Conservation (phyloP, 2,113 vertebrate genomes). For the Eira barbara region DNA sequence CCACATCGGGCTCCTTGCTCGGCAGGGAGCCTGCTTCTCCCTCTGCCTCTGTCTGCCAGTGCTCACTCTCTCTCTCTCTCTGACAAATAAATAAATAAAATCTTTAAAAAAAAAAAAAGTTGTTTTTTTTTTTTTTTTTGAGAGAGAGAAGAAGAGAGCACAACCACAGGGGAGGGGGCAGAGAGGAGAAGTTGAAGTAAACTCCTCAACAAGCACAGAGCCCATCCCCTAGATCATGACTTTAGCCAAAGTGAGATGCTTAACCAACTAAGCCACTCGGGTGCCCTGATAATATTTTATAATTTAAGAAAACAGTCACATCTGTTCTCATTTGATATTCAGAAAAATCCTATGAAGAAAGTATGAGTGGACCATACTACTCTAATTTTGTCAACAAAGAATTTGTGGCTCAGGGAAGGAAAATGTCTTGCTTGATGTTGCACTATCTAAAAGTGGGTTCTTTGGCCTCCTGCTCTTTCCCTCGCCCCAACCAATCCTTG, state of each 20-base stretch:
- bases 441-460: neutral
- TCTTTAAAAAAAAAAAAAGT: no score
- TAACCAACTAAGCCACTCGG: neutral
- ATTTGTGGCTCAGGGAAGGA: neutral
- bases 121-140: neutral
- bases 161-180: neutral
- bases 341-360: neutral
- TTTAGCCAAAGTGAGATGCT: neutral
- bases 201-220: neutral
- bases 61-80: no score
- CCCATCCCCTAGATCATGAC: neutral
- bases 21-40: no score
- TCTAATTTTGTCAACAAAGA: neutral
- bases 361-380: neutral
- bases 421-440: neutral
- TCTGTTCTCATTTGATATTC: neutral
- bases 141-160: neutral
- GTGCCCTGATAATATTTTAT: neutral
- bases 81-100: no score
- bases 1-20: no score
- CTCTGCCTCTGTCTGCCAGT: no score
- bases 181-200: neutral
- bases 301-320: neutral
- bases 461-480: neutral
- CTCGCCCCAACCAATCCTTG: neutral